phyloP scores from a whole-genome alignment of 64 coral and sea anemone genomes.

The Orbicella faveolata region DNA sequence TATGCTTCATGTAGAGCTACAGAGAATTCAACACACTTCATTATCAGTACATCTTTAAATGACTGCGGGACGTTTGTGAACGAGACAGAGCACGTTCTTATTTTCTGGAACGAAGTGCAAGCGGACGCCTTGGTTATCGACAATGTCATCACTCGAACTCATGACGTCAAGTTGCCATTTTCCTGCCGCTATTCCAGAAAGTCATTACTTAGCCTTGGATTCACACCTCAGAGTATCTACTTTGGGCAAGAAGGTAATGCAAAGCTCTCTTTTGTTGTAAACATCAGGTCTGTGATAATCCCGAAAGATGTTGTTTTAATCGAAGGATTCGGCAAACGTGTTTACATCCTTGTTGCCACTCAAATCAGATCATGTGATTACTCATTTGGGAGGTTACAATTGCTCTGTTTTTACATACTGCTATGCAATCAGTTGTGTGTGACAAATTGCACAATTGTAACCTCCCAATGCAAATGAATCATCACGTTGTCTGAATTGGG shows the following conservation, averaged over 20 bases:
- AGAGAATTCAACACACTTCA: constrained; percentile 48
- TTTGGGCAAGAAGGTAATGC: not conserved
- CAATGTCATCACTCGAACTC: constrained; percentile 44
- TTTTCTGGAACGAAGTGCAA: constrained; percentile 49
- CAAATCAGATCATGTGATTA: too few species aligned
- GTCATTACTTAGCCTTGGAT: not conserved
- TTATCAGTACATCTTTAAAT: constrained; percentile 41
- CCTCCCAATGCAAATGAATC: too few species aligned
- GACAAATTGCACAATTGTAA: too few species aligned
- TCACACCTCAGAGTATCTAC: not conserved
- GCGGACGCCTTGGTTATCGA: constrained; percentile 10
- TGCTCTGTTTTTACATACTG: too few species aligned
- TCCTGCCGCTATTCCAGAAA: constrained; percentile 61
- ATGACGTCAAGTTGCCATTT: constrained; percentile 51
- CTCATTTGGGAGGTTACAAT: too few species aligned
- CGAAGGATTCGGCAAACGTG: too few species aligned
- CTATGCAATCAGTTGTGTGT: too few species aligned
- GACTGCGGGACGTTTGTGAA: constrained; percentile 7
- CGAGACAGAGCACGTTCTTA: constrained; percentile 35
- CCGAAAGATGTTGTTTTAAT: too few species aligned
- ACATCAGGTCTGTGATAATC: too few species aligned
- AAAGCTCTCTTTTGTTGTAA: not conserved
- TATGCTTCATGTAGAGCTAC: constrained; percentile 46
- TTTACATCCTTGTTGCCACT: too few species aligned
- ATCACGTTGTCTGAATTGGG: too few species aligned